Percentiles rank a stretch among this genome's conserved stretches.
These are phyloP conservation scores for Ganaspis brasiliensis DNA, from an alignment of 2,888 invertebrate genomes.

Conservation along the genomic window DNA sequence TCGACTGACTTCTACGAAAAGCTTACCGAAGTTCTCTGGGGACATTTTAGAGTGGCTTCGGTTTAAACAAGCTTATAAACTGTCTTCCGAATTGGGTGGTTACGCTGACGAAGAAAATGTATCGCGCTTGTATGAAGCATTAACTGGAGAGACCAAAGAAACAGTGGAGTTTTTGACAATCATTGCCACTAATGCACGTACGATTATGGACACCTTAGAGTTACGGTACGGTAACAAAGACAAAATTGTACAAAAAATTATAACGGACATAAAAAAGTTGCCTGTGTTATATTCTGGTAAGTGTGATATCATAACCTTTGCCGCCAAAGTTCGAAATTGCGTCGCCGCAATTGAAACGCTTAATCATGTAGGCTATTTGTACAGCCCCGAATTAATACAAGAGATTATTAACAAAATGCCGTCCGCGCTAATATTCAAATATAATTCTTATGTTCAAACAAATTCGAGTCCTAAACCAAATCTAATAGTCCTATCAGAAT, in stretches of 20 bases:
- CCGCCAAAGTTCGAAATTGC: neutral
- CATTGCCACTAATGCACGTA: neutral
- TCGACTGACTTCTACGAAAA: slow-evolving; percentile 19
- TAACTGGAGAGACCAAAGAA: slow-evolving; percentile 37
- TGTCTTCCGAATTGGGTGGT: slow-evolving; percentile 38
- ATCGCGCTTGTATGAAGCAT: neutral
- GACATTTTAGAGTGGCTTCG: slow-evolving; percentile 45
- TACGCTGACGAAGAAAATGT: slow-evolving; percentile 45
- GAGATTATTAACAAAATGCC: slow-evolving; percentile 41
- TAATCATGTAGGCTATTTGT: slow-evolving; percentile 41
- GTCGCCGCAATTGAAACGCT: slow-evolving; percentile 38
- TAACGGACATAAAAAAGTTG: slow-evolving; percentile 37
- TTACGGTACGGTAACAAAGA: slow-evolving; percentile 46
- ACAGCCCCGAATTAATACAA: slow-evolving; percentile 43
- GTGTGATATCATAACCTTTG: neutral
- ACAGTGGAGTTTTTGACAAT: slow-evolving; percentile 40
- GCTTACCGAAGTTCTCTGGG: slow-evolving; percentile 28
- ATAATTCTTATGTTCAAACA: too few species aligned
- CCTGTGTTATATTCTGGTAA: slow-evolving; percentile 17
- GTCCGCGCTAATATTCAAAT: neutral
- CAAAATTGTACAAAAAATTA: slow-evolving; percentile 15
- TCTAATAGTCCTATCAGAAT: too few species aligned
- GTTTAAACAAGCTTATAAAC: slow-evolving; percentile 43
- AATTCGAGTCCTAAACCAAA: too few species aligned
- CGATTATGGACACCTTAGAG: slow-evolving; percentile 37